Base-by-base conservation (phyloP, 2,797 vertebrate species). In the Sus cebifrons region DNA sequence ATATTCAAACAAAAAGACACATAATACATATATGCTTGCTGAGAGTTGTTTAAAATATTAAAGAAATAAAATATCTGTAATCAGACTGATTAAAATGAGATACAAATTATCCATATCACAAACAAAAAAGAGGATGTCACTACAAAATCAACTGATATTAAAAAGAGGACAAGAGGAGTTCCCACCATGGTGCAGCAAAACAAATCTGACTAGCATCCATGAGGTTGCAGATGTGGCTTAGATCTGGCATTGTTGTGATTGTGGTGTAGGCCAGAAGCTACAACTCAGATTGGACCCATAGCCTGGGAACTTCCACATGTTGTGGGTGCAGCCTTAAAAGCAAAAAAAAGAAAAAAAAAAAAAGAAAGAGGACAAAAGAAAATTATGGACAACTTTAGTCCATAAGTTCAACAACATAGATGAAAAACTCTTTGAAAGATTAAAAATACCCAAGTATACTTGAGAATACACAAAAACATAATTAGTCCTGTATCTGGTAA, bases 11-110 rank as follows among this genome's bases (percentile, higher is more conserved):
- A 60, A 65, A 58, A 86, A 88, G 29, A 49, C 9, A 82, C 54
- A 82, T 12, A 87, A 32, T n/a, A 58, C 23, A 56, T 73, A 73
- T 36, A 10, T 71, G 3, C 40, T 23, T 62, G 25, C 6, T 12
- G 64, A 62, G 11, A 4, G 14, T 15, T 85, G 12, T 29, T 74
- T 12, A 84, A 94, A 93, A 74, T 92, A 44, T 62, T 27, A 75
- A 64, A 40, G 68, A 64, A 68, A 68, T 90, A 16, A 84, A 94
- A 91, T 78, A 68, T 64, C 15, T 84, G 36, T n/a, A 83, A 23
- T 71, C 1, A 68, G 56, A 68, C 16, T 40, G n/a, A 68, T 32
- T 0, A 67, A 92, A 56, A 56, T 64, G 81, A 40, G 2, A 75
- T 49, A 65, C 11, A 67, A 78, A 58, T 82, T 82, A 77, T 20